These are phyloP conservation scores for Geotrypetes seraphini DNA, from an alignment of 2,797 vertebrate species.

Conservation along the genomic window DNA sequence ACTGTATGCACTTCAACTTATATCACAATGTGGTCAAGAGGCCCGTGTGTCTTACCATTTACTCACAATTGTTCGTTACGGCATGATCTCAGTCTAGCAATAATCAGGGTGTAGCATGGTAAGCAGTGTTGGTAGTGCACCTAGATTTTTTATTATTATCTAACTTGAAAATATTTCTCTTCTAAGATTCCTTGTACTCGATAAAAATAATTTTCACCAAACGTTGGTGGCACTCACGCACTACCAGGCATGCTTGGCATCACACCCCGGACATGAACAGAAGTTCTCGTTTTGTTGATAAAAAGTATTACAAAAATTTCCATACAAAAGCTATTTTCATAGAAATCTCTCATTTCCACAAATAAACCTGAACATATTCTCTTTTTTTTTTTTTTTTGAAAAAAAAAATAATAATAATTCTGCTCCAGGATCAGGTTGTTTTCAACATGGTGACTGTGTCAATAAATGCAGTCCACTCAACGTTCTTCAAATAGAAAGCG, in stretches of 20 bases:
- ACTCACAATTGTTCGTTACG: constrained; percentile 82
- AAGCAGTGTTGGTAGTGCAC: constrained; percentile 71
- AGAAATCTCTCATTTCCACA: constrained; percentile 98
- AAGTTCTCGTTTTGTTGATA: constrained; percentile 79
- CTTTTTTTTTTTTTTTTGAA: constrained; percentile 55
- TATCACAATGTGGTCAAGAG: constrained; percentile 92
- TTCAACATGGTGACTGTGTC: constrained; percentile 55
- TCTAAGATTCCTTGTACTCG: constrained; percentile 86
- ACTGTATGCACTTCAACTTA: constrained; percentile 86
- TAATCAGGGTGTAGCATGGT: constrained; percentile 71
- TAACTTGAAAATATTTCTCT: constrained; percentile 96
- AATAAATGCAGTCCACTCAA: constrained; percentile 65
- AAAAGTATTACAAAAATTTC: constrained; percentile 98
- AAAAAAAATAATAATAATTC: constrained; percentile 68
- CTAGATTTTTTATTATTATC: constrained; percentile 66
- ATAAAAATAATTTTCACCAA: constrained; percentile 96
- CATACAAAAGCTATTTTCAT: constrained; percentile 96
- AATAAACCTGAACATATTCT: constrained; percentile 84
- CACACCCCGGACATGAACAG: constrained; percentile 59
- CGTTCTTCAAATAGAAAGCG: constrained; percentile 46
- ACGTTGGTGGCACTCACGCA: constrained; percentile 74
- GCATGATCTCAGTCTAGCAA: constrained; percentile 71
- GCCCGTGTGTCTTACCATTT: constrained; percentile 83
- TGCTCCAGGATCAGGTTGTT: constrained; percentile 65
- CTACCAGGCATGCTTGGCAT: constrained; percentile 70